Conservation (phyloP, 2,888 invertebrate genomes). For the Drosophila rellima region DNA sequence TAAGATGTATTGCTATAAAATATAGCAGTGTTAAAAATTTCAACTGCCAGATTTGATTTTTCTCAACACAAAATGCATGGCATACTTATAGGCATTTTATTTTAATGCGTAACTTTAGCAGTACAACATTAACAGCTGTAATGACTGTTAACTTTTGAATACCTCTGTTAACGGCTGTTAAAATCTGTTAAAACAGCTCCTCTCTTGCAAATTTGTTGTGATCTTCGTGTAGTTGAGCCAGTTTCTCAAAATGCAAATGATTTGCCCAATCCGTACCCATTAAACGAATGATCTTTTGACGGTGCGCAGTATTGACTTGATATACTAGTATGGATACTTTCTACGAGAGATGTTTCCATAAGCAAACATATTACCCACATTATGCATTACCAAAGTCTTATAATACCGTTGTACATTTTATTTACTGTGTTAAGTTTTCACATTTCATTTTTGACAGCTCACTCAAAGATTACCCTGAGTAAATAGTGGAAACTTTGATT, state of each 20-base stretch:
- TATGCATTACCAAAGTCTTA: constrained; percentile 3
- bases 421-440: background rate
- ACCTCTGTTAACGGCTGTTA: background rate
- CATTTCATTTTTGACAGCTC: background rate
- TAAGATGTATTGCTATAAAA: too few relatives aligned
- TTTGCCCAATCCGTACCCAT: background rate
- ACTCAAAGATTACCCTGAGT: background rate
- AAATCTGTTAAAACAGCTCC: background rate
- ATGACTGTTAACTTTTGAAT: background rate
- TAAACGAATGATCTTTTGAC: constrained; percentile 3
- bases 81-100: background rate
- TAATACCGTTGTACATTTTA: too few relatives aligned
- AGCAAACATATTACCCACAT: background rate
- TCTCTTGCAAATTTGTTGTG: background rate
- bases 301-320: constrained; percentile 1
- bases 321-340: constrained; percentile 1
- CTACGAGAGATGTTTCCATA: background rate
- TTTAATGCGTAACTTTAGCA: background rate
- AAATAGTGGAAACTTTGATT: background rate
- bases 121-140: background rate
- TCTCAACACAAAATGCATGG: too few relatives aligned
- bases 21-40: too few relatives aligned
- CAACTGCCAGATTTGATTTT: too few relatives aligned
- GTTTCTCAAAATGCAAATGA: background rate
- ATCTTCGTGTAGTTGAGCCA: background rate